Conservation (phyloP, 2,113 vertebrate species). For the Fukomys damarensis region DNA sequence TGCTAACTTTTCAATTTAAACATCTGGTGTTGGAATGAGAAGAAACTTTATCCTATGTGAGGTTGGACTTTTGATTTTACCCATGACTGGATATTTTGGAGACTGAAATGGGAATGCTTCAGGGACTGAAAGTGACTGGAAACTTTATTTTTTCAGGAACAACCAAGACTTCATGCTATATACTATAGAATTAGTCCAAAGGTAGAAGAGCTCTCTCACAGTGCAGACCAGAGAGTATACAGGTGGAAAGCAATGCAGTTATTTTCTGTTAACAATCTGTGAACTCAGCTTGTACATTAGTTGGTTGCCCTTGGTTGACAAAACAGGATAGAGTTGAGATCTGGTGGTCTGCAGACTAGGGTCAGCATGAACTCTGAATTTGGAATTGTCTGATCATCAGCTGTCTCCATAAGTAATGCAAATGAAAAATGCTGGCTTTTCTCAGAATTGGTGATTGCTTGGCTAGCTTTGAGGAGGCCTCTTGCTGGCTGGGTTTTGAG, state of each 20-base stretch:
- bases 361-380: background rate
- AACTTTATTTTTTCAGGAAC: background rate
- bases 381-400: too few species aligned
- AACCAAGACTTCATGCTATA: background rate
- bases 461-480: background rate
- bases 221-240: background rate
- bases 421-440: background rate
- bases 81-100: background rate
- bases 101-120: background rate
- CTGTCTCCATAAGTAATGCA: background rate
- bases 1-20: too few species aligned
- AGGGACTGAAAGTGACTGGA: background rate
- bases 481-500: background rate
- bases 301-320: background rate
- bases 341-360: background rate
- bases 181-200: background rate
- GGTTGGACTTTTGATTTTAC: background rate
- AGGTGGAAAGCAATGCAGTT: background rate
- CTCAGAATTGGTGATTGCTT: background rate
- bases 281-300: background rate
- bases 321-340: background rate
- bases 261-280: background rate
- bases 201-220: background rate
- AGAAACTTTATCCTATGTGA: background rate
- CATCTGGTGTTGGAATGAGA: background rate